phyloP scores from a whole-genome alignment of 30 jellyfish, hydroid and myxozoan genomes.

The Rhopilema esculentum region DNA sequence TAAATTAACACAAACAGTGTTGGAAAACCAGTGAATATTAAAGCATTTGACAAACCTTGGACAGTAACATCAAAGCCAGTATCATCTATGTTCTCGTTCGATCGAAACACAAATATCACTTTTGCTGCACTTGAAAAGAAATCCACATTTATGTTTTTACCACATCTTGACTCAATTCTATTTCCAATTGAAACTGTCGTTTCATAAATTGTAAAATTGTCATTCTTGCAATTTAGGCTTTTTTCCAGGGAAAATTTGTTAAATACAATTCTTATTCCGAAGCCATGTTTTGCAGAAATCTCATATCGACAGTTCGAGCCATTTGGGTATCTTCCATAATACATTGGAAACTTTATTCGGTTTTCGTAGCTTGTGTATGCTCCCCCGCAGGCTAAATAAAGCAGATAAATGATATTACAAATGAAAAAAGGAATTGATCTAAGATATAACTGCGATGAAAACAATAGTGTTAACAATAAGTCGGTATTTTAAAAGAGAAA shows the following conservation, averaged over 20 bases:
- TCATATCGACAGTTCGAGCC: neutral
- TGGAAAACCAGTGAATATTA: neutral
- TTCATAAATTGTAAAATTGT: slow-evolving; percentile 6
- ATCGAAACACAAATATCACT: neutral
- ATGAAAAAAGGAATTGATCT: neutral
- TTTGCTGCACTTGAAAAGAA: slow-evolving; percentile 1
- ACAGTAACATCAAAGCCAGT: neutral
- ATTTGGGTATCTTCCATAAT: neutral
- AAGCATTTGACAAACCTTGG: neutral
- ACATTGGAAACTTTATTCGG: neutral
- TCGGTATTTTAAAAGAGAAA: too few species aligned
- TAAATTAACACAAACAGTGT: neutral
- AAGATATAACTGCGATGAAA: neutral
- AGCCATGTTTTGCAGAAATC: neutral
- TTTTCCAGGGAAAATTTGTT: neutral
- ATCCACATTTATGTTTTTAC: neutral
- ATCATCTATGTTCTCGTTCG: neutral
- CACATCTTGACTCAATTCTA: neutral
- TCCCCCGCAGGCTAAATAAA: slow-evolving; percentile 26
- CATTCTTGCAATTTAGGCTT: slow-evolving; percentile 1
- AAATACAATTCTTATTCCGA: neutral
- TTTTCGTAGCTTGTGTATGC: neutral
- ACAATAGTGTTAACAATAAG: neutral
- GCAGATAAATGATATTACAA: neutral
- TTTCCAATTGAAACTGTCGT: neutral